These are phyloP conservation scores for Trinorchestia longiramus DNA, from an alignment of 1,140 invertebrate species.

Conservation along the genomic window DNA sequence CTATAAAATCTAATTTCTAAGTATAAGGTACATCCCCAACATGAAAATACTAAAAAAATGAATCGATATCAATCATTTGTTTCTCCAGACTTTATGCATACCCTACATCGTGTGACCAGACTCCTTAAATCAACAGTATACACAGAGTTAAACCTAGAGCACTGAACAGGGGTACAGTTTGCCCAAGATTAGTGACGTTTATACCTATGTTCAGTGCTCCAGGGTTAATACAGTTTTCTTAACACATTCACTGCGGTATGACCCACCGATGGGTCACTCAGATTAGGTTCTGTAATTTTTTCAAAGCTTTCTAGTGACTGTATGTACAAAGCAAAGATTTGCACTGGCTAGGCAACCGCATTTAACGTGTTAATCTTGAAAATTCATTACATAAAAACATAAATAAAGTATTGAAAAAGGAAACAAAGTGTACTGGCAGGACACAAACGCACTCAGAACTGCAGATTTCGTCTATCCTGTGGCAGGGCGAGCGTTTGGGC, in stretches of 20 bases:
- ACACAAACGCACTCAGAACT: conserved; percentile 1
- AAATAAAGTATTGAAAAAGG: neutral
- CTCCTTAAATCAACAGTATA: neutral
- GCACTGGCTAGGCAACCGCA: neutral
- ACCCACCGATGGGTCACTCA: too few species aligned
- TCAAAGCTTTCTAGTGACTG: too few species aligned
- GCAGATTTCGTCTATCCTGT: conserved; percentile 33
- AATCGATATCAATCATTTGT: neutral
- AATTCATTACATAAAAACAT: neutral
- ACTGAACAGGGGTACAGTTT: too few species aligned
- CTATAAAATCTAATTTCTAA: too few species aligned
- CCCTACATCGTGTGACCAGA: neutral
- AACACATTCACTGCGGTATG: too few species aligned
- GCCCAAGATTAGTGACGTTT: too few species aligned
- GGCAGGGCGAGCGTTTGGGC: conserved; percentile 22
- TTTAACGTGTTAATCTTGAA: neutral
- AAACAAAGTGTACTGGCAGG: neutral
- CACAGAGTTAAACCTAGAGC: neutral
- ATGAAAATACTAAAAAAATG: neutral
- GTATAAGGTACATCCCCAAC: neutral
- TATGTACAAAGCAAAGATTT: too few species aligned
- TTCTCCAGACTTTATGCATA: neutral
- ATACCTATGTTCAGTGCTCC: too few species aligned
- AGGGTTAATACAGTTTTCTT: too few species aligned
- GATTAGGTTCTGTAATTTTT: too few species aligned